Evolutionary conservation across 2,888 invertebrate species (phyloP), one percentile per base, ranked within the genome.

Genomic region (Tenthredo scrophulariae): DNA sequence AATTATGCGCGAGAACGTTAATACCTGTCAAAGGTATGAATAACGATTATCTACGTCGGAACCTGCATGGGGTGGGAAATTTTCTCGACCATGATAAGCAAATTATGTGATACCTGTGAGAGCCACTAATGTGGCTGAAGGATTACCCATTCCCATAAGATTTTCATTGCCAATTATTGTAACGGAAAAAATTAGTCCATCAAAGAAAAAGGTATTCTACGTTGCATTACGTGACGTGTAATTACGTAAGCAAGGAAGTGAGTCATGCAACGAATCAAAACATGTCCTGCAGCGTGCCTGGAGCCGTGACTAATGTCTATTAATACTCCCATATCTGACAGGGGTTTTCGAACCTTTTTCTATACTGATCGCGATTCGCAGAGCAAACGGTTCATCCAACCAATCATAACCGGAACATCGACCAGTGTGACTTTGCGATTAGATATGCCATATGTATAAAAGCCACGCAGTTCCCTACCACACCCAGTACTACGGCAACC

Each of bases 401-500:
- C 80, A 80, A 80, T 80, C 58, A 18, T 10, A 9, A 65, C n/a
- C 40, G 7, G 1, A 54, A 22, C 62, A 37, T 80, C 58, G 10
- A 37, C 3, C 80, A 65, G 40, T 54, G 37, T 26, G 75, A 84
- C 77, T 77, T 40, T 54, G 37, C 10, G 75, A 84, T 84, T 77
- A 84, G 84, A 84, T 84, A 84, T 18, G 46, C 58, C 40, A 15
- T 15, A 26, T 15, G n/a, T 84, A 84, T 65, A 84, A 84, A 40
- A 74, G 72, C 43, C 10, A 26, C n/a, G n/a, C 58, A 33, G 46
- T 77, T 33, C 15, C 5, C 84, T 7, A 33, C 15, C 15, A 26
- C 40, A 43, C 22, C 26, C 84, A 84, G 84, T 84, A 18, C 74
- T 54, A 40, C 58, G 26, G 43, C 54, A 75, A 72, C 84, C 40